phyloP scores from a whole-genome alignment of 1,140 invertebrate genomes.

The Oryctes rhinoceros region DNA sequence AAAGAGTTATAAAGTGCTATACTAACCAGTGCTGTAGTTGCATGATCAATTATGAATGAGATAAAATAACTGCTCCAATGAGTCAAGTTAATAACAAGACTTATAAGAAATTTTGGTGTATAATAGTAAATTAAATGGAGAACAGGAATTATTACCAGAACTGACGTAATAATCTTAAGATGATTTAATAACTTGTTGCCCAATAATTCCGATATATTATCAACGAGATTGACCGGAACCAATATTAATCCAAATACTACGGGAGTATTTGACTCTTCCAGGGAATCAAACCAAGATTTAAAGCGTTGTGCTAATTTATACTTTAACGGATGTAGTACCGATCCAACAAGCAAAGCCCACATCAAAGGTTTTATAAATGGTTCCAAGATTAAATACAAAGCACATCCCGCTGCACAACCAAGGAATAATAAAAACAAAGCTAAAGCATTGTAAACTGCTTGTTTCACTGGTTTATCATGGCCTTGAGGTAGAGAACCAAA shows the following conservation, averaged over 20 bases:
- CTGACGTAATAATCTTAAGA: constrained; percentile 66
- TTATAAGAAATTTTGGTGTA: constrained; percentile 66
- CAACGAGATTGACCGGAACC: constrained; percentile 77
- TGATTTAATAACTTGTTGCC: constrained; percentile 70
- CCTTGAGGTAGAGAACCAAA: constrained; percentile 59
- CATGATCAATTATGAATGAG: constrained; percentile 54
- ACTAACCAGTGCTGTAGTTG: constrained; percentile 53
- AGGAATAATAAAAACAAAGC: constrained; percentile 75
- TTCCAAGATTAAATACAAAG: constrained; percentile 85
- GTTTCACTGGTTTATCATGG: constrained; percentile 84
- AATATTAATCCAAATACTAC: constrained; percentile 74
- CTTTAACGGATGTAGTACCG: constrained; percentile 90
- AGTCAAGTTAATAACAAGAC: constrained; percentile 61
- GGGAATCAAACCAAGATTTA: constrained; percentile 74
- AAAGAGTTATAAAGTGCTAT: not conserved
- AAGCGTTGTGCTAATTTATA: constrained; percentile 73
- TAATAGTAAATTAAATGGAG: constrained; percentile 60
- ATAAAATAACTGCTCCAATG: constrained; percentile 47
- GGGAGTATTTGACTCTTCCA: constrained; percentile 69
- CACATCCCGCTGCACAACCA: constrained; percentile 74
- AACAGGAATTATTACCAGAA: constrained; percentile 60
- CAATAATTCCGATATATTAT: constrained; percentile 75
- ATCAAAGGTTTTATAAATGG: constrained; percentile 92
- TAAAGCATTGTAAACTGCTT: constrained; percentile 86
- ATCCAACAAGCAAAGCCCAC: constrained; percentile 93